Base-by-base conservation (phyloP, 2,888 invertebrate genomes). In the Drosophila meridiana region DNA sequence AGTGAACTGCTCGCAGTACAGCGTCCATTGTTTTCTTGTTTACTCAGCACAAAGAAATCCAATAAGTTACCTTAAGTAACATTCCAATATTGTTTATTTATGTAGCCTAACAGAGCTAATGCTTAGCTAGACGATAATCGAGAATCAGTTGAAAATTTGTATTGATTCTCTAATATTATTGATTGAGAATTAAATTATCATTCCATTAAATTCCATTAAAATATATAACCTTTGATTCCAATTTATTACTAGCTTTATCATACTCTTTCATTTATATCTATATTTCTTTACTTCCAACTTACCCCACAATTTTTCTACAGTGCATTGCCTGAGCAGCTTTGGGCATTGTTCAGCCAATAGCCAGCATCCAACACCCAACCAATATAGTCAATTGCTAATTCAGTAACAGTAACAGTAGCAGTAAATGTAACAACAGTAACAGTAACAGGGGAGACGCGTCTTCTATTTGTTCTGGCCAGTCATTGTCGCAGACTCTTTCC, bases 341-440 rank as follows among this genome's bases (percentile, higher is more conserved):
- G 62, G 66, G 69, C 67, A 73, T 60, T 67, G 28, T 47, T 40
- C 42, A 40, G 42, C 32, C 60, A 43, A 43, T 26, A 30, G 8
- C 9, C 34, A n/a, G 34, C n/a, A 42, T 8, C n/a, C 28, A 42
- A 50, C 20, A 47, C 34, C 28, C 36, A n/a, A 7, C 43, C 59
- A 65, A 55, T 32, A 53, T 48, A 73, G 52, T 60, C 81, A 65
- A 82, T 80, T 76, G 72, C 72, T 87, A 87, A 83, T 87, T 79
- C 82, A 78, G 74, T 64, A 58, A 66, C 70, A 58, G 74, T 70
- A 52, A 43, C 60, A 53, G 69, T 65, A 43, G 63, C 58, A 67
- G 76, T 76, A 63, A 40, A 28, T 38, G 55, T 55, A 40, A 38
- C 28, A 28, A 40, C 38, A 40, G 38, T 55, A 36, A 14, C 28